Conservation (phyloP, 2,113 vertebrate species). For the Orientallactaga bullata region DNA sequence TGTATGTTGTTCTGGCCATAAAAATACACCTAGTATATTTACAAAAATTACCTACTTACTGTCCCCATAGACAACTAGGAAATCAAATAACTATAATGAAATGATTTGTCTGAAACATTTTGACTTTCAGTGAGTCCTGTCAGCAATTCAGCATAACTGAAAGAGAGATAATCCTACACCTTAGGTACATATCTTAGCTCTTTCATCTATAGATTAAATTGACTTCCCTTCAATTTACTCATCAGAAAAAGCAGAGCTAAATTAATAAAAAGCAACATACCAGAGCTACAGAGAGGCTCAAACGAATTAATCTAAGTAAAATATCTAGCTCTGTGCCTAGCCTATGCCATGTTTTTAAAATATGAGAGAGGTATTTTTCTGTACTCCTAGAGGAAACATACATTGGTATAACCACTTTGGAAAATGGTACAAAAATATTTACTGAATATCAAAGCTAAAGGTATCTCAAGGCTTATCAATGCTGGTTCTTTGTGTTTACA, state of each 20-base stretch:
- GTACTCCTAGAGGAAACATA: neutral
- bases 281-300: neutral
- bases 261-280: neutral
- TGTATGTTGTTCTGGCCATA: neutral
- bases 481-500: neutral
- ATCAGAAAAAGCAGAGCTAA: neutral
- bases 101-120: neutral
- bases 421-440: neutral
- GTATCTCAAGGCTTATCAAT: neutral
- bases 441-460: neutral
- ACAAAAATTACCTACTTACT: neutral
- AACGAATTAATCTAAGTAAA: neutral
- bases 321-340: neutral
- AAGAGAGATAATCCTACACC: neutral
- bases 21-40: neutral
- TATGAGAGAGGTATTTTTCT: neutral
- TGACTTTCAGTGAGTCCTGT: neutral
- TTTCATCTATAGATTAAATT: neutral
- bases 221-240: neutral
- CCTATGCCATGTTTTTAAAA: neutral
- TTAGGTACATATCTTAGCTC: neutral
- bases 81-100: neutral
- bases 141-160: neutral
- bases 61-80: neutral
- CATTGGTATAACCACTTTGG: constrained; percentile 9